Evolutionary conservation across 2,113 vertebrate species (phyloP).

Genomic region (Nothobranchius kuhntae): DNA sequence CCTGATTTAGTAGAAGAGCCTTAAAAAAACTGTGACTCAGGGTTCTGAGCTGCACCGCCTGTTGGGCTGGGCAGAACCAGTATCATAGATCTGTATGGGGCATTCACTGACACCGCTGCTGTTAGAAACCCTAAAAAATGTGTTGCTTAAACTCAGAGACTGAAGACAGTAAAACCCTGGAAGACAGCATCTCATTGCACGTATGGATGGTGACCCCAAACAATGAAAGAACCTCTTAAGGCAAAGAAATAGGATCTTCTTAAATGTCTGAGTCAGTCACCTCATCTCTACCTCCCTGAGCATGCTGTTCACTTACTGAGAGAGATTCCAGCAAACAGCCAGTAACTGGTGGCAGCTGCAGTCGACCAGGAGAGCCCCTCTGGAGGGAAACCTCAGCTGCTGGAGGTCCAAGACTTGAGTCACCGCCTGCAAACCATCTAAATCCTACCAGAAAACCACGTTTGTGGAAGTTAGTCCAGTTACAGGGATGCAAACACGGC

Average conservation of each 20-base stretch:
- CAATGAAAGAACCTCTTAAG: neutral
- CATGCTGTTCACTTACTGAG: neutral
- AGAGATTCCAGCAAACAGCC: conserved; percentile 5
- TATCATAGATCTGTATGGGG: neutral
- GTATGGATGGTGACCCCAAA: conserved; percentile 1
- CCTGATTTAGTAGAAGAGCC: neutral
- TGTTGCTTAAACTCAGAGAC: neutral
- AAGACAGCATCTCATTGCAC: neutral
- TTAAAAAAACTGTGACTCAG: neutral
- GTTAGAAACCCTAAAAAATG: neutral
- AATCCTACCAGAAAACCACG: too few relatives aligned
- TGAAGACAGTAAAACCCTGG: neutral
- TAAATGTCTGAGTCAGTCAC: conserved; percentile 4
- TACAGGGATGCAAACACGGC: neutral
- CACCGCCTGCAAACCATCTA: too few relatives aligned
- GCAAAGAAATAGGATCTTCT: conserved; percentile 3
- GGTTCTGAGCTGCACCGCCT: too few relatives aligned
- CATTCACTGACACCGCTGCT: neutral
- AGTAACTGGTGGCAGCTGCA: conserved; percentile 1
- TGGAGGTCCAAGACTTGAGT: neutral
- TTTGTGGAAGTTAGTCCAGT: neutral
- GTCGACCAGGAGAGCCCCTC: neutral
- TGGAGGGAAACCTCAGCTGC: neutral
- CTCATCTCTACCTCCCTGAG: conserved; percentile 5
- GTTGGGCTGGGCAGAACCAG: too few relatives aligned